Conservation (phyloP, 2,797 vertebrate genomes). For the Chelon labrosus region DNA sequence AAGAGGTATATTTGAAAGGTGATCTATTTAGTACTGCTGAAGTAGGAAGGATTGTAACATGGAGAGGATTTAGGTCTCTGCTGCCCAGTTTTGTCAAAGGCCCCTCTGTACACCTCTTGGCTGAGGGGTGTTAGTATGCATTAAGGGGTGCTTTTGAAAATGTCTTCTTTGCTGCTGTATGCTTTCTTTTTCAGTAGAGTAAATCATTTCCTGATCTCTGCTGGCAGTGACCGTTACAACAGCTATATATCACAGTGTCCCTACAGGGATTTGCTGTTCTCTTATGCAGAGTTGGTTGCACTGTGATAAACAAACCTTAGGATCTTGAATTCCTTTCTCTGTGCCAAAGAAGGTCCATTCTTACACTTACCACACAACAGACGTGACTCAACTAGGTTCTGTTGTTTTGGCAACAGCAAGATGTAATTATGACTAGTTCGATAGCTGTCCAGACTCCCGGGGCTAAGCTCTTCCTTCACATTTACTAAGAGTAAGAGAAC, state of each 20-base stretch:
- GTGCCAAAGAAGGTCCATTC: slow-evolving; percentile 11
- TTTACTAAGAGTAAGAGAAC: slow-evolving; percentile 6
- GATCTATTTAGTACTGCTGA: slow-evolving; percentile 17
- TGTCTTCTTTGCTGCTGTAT: slow-evolving; percentile 12
- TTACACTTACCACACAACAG: slow-evolving; percentile 14
- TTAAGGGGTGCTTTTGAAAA: slow-evolving; percentile 40
- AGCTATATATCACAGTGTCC: background rate
- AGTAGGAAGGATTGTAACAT: slow-evolving; percentile 40
- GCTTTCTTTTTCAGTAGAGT: slow-evolving; percentile 25
- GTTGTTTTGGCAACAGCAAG: slow-evolving; percentile 25
- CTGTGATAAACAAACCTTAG: slow-evolving; percentile 22
- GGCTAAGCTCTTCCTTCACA: background rate
- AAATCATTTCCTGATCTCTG: slow-evolving; percentile 26
- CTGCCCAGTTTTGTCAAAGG: slow-evolving; percentile 73
- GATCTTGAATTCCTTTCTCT: slow-evolving; percentile 2
- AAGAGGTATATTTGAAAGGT: slow-evolving; percentile 4
- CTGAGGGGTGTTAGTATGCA: slow-evolving; percentile 78
- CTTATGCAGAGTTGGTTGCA: slow-evolving; percentile 26
- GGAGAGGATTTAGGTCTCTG: slow-evolving; percentile 54
- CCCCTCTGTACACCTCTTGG: slow-evolving; percentile 68
- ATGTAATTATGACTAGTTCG: slow-evolving; percentile 1
- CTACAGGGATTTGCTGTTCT: slow-evolving; percentile 25
- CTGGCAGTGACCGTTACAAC: slow-evolving; percentile 6
- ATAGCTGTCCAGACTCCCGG: background rate
- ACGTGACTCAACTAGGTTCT: slow-evolving; percentile 26